Evolutionary conservation across 1,140 invertebrate species (phyloP), one percentile per base, ranked within the genome.

Genomic region (Heliconius hermathena): DNA sequence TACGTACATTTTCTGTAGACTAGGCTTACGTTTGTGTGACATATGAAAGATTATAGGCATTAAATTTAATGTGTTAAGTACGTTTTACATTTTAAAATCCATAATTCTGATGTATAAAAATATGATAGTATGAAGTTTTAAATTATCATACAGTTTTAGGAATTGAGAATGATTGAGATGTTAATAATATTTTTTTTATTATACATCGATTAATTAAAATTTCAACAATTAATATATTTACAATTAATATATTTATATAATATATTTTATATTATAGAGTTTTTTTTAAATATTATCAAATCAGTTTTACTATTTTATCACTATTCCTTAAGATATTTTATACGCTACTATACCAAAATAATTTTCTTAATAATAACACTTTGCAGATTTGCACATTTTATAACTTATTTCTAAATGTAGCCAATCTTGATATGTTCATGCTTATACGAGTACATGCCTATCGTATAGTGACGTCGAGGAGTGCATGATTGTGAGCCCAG

Each of bases 401-500:
- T 16, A 16, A 66, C 11, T 29, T 66, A 29, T 29, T 66, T 26
- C 26, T n/a, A 66, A 66, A 11, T 29, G n/a, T 26, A 66, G 60
- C 26, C 22, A 66, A 66, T 66, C 60, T 66, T 29, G 13, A 66
- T 66, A 66, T 66, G 11, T 66, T 29, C 26, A 72, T 0, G n/a
- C 41, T 76, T 22, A 70, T 41, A 26, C 26, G 26, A 26, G 26
- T 26, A 76, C 60, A 76, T 36, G 74, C 74, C 60, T 66, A 76
- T 74, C 18, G 57, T 74, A 60, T 57, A 38, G 71, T 49, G 75
- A 74, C 77, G 75, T 76, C 76, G 77, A 81, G 80, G 71, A 77
- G 77, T 60, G 77, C 76, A 80, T 74, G 79, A 80, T 78, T 73
- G 77, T 73, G 71, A 57, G 79, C 38, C 78, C 72, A 38, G 74